Conservation (phyloP, 1,140 invertebrate genomes). For the Formica selysi region DNA sequence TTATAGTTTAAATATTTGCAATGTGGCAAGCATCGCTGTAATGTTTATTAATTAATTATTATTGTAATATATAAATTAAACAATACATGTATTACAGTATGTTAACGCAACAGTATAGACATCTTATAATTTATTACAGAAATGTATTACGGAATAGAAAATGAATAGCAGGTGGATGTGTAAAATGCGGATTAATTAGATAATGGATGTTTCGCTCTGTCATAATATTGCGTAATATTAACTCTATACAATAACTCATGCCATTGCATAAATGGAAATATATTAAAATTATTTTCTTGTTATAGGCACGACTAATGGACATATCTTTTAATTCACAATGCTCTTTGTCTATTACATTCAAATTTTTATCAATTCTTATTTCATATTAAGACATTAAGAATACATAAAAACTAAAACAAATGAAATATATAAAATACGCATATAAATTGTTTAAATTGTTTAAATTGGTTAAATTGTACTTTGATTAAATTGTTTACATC, state of each 20-base stretch:
- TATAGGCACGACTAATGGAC: background rate
- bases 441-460: background rate
- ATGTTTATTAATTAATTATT: conserved; percentile 10
- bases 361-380: background rate
- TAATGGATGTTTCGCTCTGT: conserved; percentile 30
- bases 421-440: background rate
- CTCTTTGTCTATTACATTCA: background rate
- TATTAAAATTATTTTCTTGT: conserved; percentile 43
- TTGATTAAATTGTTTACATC: background rate
- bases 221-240: background rate
- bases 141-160: conserved; percentile 37
- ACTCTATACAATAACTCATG: conserved; percentile 8
- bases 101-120: background rate
- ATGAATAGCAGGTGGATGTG: background rate
- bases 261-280: background rate
- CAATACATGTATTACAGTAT: background rate
- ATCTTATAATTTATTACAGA: conserved; percentile 31
- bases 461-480: too few relatives aligned
- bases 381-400: background rate
- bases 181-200: conserved; percentile 42
- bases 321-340: background rate
- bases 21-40: background rate
- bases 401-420: background rate
- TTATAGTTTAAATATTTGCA: background rate
- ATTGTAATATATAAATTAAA: conserved; percentile 11